phyloP scores from a whole-genome alignment of 2,113 vertebrate genomes.

The Pygoscelis adeliae region DNA sequence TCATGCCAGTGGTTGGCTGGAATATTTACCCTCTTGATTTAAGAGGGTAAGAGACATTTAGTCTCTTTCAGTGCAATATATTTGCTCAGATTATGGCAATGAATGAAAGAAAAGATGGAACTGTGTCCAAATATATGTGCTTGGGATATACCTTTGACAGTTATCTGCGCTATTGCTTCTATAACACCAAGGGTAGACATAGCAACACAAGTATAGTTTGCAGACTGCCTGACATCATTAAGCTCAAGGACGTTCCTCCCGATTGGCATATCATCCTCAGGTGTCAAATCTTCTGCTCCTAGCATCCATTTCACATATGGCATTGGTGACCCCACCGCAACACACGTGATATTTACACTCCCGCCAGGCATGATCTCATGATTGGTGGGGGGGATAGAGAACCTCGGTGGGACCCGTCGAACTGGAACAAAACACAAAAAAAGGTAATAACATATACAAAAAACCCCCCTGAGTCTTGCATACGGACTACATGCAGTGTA shows the following conservation, averaged over 20 bases:
- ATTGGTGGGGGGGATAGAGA: conserved; percentile 98
- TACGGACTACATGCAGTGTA: conserved; percentile 73
- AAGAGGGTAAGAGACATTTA: background rate
- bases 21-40: background rate
- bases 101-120: background rate
- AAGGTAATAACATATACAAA: conserved; percentile 74
- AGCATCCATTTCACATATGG: conserved; percentile 99
- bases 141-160: conserved; percentile 91
- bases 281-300: conserved; percentile 95
- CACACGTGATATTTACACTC: conserved; percentile 98
- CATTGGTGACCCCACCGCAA: conserved; percentile 98
- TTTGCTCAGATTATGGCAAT: background rate
- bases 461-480: background rate
- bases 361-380: conserved; percentile 99
- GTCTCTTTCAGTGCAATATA: background rate
- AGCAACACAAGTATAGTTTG: conserved; percentile 98
- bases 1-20: background rate
- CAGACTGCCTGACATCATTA: conserved; percentile 96
- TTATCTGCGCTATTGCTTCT: conserved; percentile 97
- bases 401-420: conserved; percentile 94
- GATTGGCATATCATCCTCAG: conserved; percentile 99
- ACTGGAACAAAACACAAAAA: conserved; percentile 86
- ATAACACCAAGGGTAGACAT: conserved; percentile 99
- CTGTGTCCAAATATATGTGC: background rate
- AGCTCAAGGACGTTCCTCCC: conserved; percentile 98